These are phyloP conservation scores for Lerema accius DNA, from an alignment of 1,140 invertebrate genomes.

Conservation along the genomic window DNA sequence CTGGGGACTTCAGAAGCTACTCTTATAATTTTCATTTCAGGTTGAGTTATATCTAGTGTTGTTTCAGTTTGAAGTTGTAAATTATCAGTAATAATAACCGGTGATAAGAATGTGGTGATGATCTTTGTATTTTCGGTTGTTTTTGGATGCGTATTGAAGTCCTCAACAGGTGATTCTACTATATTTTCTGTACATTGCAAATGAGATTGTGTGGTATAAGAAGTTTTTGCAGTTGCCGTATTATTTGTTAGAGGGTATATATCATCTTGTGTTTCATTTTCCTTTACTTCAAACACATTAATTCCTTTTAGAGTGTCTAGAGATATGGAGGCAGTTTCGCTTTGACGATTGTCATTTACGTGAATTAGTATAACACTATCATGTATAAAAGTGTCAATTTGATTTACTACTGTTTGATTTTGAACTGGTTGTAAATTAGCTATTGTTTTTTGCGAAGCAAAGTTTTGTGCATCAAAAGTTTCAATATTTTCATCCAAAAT, in stretches of 20 bases:
- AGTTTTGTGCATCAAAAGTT: conserved; percentile 28
- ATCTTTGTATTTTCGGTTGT: conserved; percentile 46
- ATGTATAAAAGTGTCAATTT: conserved; percentile 52
- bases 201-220: conserved; percentile 54
- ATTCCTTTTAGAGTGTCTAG: conserved; percentile 53
- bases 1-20: conserved; percentile 46
- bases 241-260: conserved; percentile 39
- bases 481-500: conserved; percentile 52
- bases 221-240: conserved; percentile 49
- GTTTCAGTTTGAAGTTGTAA: conserved; percentile 60
- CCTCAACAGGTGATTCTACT: conserved; percentile 48
- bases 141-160: conserved; percentile 45
- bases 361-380: conserved; percentile 53
- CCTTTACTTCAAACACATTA: conserved; percentile 48
- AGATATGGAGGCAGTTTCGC: conserved; percentile 47
- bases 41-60: conserved; percentile 45
- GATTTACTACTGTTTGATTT: conserved; percentile 52
- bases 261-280: conserved; percentile 43
- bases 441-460: conserved; percentile 39
- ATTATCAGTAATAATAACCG: conserved; percentile 64
- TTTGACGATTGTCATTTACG: conserved; percentile 37
- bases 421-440: conserved; percentile 42
- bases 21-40: conserved; percentile 47
- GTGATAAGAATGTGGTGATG: conserved; percentile 46
- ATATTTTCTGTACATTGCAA: conserved; percentile 68